These are phyloP conservation scores for Eilema depressum DNA, from an alignment of 2,888 invertebrate species.

Conservation along the genomic window DNA sequence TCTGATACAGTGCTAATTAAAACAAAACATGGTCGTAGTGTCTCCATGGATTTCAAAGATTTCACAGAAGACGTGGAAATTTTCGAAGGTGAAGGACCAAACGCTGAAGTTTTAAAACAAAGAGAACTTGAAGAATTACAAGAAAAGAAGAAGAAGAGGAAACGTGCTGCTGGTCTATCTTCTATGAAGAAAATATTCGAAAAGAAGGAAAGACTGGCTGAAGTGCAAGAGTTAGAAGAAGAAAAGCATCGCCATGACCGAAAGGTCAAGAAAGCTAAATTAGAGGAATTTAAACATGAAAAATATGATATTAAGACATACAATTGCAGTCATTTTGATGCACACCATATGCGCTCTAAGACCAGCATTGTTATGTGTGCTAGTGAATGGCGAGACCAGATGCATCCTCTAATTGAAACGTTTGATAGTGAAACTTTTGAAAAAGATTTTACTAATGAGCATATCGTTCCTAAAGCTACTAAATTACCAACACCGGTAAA, in stretches of 20 bases:
- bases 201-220: constrained; percentile 91
- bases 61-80: constrained; percentile 87
- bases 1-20: constrained; percentile 91
- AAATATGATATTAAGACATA: constrained; percentile 81
- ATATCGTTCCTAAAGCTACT: constrained; percentile 78
- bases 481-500: constrained; percentile 82
- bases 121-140: constrained; percentile 87
- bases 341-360: constrained; percentile 83
- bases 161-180: constrained; percentile 88
- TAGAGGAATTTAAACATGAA: constrained; percentile 78
- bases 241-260: constrained; percentile 78
- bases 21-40: constrained; percentile 91
- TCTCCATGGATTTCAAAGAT: constrained; percentile 90
- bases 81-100: constrained; percentile 91
- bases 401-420: constrained; percentile 88
- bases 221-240: constrained; percentile 87
- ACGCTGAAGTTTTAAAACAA: constrained; percentile 88
- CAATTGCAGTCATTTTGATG: constrained; percentile 80
- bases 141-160: constrained; percentile 85
- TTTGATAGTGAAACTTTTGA: constrained; percentile 90
- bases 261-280: constrained; percentile 76
- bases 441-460: constrained; percentile 84
- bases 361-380: constrained; percentile 82
- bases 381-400: constrained; percentile 88
- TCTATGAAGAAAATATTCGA: constrained; percentile 91